Evolutionary conservation across 2,888 invertebrate species (phyloP).

Genomic region (Epistrophella euchroma): DNA sequence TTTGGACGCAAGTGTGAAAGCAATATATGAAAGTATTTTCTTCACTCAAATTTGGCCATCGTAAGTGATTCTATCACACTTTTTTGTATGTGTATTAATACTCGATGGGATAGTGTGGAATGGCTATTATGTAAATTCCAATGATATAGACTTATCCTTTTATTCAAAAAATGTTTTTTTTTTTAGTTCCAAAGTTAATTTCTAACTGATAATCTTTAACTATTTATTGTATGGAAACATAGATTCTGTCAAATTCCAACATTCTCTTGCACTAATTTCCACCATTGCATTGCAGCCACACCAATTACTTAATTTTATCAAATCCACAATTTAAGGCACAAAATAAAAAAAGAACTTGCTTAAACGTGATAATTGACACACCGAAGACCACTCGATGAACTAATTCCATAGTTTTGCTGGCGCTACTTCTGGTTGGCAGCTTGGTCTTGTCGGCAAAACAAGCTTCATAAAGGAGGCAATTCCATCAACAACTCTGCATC

Average conservation of each 20-base stretch:
- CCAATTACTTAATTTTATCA: conserved; percentile 71
- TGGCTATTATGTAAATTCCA: too few species aligned
- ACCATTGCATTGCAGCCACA: not conserved
- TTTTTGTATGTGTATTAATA: too few species aligned
- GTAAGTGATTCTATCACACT: too few species aligned
- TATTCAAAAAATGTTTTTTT: not conserved
- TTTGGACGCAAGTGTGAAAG: too few species aligned
- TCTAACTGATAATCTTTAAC: not conserved
- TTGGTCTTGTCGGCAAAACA: conserved; percentile 11
- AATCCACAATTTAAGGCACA: conserved; percentile 16
- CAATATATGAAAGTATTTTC: too few species aligned
- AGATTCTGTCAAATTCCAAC: not conserved
- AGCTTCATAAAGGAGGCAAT: conserved; percentile 35
- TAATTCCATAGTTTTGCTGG: conserved; percentile 66
- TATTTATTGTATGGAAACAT: conserved; percentile 16
- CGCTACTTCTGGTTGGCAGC: conserved; percentile 18
- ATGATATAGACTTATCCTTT: too few species aligned
- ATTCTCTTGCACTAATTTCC: conserved; percentile 31
- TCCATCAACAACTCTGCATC: conserved; percentile 9
- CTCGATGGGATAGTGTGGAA: too few species aligned
- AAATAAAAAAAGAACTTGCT: conserved; percentile 31
- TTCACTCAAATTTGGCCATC: too few species aligned
- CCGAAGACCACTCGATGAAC: conserved; percentile 68
- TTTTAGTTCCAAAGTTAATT: not conserved
- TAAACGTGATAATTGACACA: conserved; percentile 73